phyloP scores from a whole-genome alignment of 1,140 invertebrate genomes.

The Pogonognathellus flavescens region DNA sequence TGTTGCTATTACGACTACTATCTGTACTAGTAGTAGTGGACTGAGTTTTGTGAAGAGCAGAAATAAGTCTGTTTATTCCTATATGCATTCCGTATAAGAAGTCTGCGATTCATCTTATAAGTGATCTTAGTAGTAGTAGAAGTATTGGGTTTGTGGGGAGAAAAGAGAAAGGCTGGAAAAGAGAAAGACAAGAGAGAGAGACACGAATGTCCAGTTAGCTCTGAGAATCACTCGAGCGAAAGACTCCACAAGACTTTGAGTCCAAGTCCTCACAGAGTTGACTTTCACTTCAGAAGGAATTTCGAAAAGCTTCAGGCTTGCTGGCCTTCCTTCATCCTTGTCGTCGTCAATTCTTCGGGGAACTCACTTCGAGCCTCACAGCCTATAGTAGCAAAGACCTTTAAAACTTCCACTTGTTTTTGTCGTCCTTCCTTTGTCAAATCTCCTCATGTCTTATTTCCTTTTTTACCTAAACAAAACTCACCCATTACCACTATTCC shows the following conservation, averaged over 20 bases:
- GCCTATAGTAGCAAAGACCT: too few species aligned
- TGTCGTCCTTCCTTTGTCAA: too few species aligned
- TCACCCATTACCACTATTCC: too few species aligned
- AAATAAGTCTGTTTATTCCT: too few species aligned
- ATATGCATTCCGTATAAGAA: too few species aligned
- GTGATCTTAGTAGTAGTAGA: background rate
- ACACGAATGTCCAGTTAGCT: slow-evolving; percentile 35
- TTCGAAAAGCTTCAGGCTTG: slow-evolving; percentile 7
- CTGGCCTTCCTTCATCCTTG: background rate
- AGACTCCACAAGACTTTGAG: background rate
- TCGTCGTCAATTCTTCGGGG: background rate
- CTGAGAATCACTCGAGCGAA: background rate
- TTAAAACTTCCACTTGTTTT: too few species aligned
- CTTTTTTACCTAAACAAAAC: too few species aligned
- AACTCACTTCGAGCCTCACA: background rate
- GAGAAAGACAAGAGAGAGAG: background rate
- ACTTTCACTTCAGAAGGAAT: background rate
- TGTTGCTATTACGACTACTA: too few species aligned
- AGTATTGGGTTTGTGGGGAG: background rate
- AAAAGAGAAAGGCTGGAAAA: too few species aligned
- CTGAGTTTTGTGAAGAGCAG: too few species aligned
- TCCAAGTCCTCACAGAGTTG: background rate
- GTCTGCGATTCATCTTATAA: too few species aligned
- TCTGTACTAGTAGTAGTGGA: background rate
- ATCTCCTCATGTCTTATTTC: too few species aligned